Percentiles rank a stretch among this genome's conserved stretches.
phyloP scores from a whole-genome alignment of 2,797 vertebrate species.

The Eleutherodactylus coqui region DNA sequence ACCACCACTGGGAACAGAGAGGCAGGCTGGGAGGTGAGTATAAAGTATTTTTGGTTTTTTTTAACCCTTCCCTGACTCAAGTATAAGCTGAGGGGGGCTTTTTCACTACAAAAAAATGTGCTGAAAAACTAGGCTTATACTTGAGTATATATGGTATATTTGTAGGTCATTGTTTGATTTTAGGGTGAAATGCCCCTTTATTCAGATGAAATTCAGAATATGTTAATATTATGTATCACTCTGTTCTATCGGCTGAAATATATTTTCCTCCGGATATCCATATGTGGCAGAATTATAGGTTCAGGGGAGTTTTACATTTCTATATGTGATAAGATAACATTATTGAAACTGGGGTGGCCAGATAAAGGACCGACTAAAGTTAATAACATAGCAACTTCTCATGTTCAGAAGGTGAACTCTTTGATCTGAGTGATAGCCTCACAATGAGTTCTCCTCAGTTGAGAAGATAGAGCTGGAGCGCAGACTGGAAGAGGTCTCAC shows the following conservation, averaged over 20 bases:
- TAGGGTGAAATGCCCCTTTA: neutral
- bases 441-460: constrained; percentile 18
- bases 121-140: too few species aligned
- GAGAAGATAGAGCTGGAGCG: constrained; percentile 18
- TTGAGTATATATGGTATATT: too few species aligned
- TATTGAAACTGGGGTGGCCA: constrained; percentile 30
- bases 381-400: constrained; percentile 17
- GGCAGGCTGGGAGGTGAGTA: too few species aligned
- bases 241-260: neutral
- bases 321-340: constrained; percentile 34
- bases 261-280: constrained; percentile 31
- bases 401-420: constrained; percentile 19
- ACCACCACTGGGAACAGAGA: too few species aligned
- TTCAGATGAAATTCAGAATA: neutral
- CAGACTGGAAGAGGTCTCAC: neutral
- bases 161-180: neutral
- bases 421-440: constrained; percentile 21
- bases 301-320: neutral
- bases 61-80: too few species aligned
- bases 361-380: constrained; percentile 5
- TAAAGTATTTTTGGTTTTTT: too few species aligned
- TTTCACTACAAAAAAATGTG: too few species aligned
- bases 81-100: too few species aligned
- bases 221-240: neutral
- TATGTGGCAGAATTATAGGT: neutral